These are phyloP conservation scores for Hermaeophaga mercurialis DNA, from an alignment of 2,888 invertebrate genomes.

Conservation along the genomic window DNA sequence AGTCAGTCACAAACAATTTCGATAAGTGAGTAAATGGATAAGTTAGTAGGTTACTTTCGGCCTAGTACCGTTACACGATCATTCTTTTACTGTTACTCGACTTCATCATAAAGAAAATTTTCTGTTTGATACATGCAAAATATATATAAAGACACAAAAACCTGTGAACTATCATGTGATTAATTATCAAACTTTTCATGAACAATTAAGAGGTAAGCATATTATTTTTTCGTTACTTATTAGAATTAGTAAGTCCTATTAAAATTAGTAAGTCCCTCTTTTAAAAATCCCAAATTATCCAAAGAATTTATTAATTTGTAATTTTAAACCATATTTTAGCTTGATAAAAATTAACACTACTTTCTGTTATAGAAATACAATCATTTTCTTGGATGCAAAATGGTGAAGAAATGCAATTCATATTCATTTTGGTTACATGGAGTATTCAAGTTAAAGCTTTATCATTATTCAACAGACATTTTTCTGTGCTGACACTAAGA, in stretches of 20 bases:
- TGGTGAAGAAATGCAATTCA: constrained; percentile 45
- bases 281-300: too few relatives aligned
- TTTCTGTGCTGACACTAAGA: constrained; percentile 1
- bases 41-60: constrained; percentile 47
- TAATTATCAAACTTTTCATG: too few relatives aligned
- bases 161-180: neutral
- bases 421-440: constrained; percentile 37
- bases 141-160: constrained; percentile 1
- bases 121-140: neutral
- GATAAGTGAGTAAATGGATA: constrained; percentile 28
- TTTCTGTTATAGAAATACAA: neutral
- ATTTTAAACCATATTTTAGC: too few relatives aligned
- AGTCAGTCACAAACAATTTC: constrained; percentile 7
- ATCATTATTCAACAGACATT: constrained; percentile 20
- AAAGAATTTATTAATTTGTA: too few relatives aligned
- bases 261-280: too few relatives aligned
- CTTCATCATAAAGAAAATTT: constrained; percentile 1
- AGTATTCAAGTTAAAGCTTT: constrained; percentile 23
- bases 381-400: constrained; percentile 15
- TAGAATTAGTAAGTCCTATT: too few relatives aligned
- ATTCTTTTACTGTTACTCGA: constrained; percentile 46
- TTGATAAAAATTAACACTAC: neutral
- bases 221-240: too few relatives aligned
- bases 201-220: too few relatives aligned
- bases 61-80: constrained; percentile 46